A percentile compares a stretch with the other conserved stretches of the same genome.
Conservation (phyloP, 2,888 invertebrate species). For the Lacanobia oleracea region DNA sequence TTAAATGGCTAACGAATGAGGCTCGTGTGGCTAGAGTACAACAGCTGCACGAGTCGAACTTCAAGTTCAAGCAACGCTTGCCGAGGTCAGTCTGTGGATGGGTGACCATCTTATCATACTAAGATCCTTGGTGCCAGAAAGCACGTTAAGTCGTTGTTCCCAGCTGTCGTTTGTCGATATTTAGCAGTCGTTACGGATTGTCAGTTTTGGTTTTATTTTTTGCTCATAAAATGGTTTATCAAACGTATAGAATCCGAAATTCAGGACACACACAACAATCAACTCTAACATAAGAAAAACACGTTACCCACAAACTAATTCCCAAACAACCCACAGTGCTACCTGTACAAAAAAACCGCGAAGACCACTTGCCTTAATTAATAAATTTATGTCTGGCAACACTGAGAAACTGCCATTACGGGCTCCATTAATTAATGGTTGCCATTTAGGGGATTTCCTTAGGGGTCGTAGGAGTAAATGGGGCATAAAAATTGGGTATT, state of each 20-base stretch:
- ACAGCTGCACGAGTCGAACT: no score
- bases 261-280: neutral
- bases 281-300: slow-evolving; percentile 18
- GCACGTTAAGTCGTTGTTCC: no score
- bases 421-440: slow-evolving; percentile 70
- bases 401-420: slow-evolving; percentile 66
- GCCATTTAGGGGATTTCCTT: slow-evolving; percentile 67
- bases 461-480: slow-evolving; percentile 59
- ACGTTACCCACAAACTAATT: slow-evolving; percentile 42
- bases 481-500: slow-evolving; percentile 65
- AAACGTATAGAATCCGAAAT: neutral
- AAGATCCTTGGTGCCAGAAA: no score
- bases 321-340: slow-evolving; percentile 55
- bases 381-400: slow-evolving; percentile 66
- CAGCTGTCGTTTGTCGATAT: no score
- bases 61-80: no score
- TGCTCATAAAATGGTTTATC: neutral
- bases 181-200: no score
- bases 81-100: no score
- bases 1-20: no score
- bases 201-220: no score
- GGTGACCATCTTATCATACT: no score
- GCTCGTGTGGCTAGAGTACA: no score
- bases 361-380: slow-evolving; percentile 66
- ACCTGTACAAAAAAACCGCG: slow-evolving; percentile 59